Percentiles rank a stretch among this genome's conserved stretches.
These are phyloP conservation scores for Ophthalmolycus amberensis DNA, from an alignment of 2,113 vertebrate species.

Conservation along the genomic window DNA sequence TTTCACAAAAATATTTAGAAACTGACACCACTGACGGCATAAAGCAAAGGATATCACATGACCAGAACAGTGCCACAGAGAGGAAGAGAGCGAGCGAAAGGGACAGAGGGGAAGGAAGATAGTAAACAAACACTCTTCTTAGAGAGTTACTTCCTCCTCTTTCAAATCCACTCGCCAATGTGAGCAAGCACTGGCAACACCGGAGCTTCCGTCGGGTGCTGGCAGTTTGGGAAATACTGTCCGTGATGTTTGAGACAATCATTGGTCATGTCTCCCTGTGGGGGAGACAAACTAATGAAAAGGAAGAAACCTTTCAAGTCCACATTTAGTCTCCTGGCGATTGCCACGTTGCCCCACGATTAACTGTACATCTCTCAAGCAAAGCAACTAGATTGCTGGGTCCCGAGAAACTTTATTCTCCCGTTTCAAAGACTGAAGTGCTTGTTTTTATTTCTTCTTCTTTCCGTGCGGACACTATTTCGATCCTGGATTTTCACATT, in stretches of 20 bases:
- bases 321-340: slow-evolving; percentile 2
- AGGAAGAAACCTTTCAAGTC: slow-evolving; percentile 17
- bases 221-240: slow-evolving; percentile 22
- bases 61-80: slow-evolving; percentile 72
- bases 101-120: slow-evolving; percentile 23
- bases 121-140: slow-evolving; percentile 47
- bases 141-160: slow-evolving; percentile 18
- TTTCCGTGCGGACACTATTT: not conserved
- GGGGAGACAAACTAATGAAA: slow-evolving; percentile 8
- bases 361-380: not conserved
- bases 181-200: slow-evolving; percentile 1
- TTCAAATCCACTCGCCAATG: not conserved
- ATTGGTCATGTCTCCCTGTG: slow-evolving; percentile 6
- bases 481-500: slow-evolving; percentile 16
- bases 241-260: not conserved
- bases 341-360: not conserved
- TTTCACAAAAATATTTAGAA: slow-evolving; percentile 82
- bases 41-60: slow-evolving; percentile 74
- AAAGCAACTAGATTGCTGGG: not conserved
- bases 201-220: not conserved
- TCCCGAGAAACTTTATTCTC: slow-evolving; percentile 5
- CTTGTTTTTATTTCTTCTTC: not conserved
- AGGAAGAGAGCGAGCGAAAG: slow-evolving; percentile 19
- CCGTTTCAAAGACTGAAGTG: not conserved
- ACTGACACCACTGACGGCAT: slow-evolving; percentile 76